Evolutionary conservation across 2,888 invertebrate genomes (phyloP).

Genomic region (Euclidia mi): DNA sequence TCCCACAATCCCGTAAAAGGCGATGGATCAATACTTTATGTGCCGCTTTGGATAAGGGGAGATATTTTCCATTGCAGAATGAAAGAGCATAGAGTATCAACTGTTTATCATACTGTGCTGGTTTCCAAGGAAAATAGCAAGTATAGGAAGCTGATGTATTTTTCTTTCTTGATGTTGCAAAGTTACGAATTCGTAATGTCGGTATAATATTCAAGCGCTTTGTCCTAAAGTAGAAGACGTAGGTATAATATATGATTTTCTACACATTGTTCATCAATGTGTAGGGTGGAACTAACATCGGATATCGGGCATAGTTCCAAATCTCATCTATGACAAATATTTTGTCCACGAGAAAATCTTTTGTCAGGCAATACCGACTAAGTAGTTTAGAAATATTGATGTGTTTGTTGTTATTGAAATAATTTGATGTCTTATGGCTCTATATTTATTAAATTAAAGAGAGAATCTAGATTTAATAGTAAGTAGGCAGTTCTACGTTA

Average conservation of each 20-base stretch:
- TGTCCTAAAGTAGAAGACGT: not conserved
- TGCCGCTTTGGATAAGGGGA: constrained; percentile 47
- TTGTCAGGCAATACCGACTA: not conserved
- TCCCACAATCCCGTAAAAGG: constrained; percentile 64
- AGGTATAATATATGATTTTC: not conserved
- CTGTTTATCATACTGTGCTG: constrained; percentile 36
- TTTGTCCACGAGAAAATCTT: not conserved
- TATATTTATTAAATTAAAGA: no score
- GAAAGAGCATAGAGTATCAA: constrained; percentile 22
- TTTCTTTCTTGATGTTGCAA: constrained; percentile 15
- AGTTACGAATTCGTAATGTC: not conserved
- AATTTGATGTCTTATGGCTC: not conserved
- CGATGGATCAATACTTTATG: constrained; percentile 67
- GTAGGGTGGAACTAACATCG: not conserved
- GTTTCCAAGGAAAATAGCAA: constrained; percentile 24
- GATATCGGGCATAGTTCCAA: constrained; percentile 5
- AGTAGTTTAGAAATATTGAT: not conserved
- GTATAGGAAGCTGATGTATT: constrained; percentile 30
- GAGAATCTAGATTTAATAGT: no score
- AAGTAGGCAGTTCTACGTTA: no score
- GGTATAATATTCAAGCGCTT: constrained; percentile 4
- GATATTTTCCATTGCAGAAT: constrained; percentile 39
- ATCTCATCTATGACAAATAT: constrained; percentile 1
- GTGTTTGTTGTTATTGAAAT: not conserved
- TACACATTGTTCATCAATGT: constrained; percentile 1